Evolutionary conservation across 1,140 invertebrate species (phyloP).

Genomic region (Drosophila takahashii): DNA sequence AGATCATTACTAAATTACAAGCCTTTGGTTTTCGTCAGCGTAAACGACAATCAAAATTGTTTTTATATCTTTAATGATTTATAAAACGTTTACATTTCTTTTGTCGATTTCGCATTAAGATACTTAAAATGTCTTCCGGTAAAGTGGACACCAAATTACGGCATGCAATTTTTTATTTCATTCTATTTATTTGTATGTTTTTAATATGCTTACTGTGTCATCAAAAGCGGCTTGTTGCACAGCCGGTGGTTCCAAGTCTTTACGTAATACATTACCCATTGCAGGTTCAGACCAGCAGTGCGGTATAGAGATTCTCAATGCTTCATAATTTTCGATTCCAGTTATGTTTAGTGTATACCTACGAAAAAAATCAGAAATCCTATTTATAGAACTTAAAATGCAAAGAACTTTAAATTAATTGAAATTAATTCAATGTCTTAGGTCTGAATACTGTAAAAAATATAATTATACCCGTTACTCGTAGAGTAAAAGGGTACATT

Average conservation of each 20-base stretch:
- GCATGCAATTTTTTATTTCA: background rate
- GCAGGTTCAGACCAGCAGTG: conserved; percentile 91
- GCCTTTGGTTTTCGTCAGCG: background rate
- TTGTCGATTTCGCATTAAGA: background rate
- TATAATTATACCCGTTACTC: no score
- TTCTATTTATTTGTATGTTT: background rate
- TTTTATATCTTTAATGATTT: background rate
- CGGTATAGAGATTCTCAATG: conserved; percentile 88
- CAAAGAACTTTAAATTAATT: background rate
- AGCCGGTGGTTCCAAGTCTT: conserved; percentile 88
- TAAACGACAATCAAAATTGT: background rate
- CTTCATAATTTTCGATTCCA: conserved; percentile 89
- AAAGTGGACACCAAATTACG: background rate
- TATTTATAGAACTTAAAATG: background rate
- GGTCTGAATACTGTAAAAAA: no score
- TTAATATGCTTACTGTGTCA: conserved; percentile 86
- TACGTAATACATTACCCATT: conserved; percentile 86
- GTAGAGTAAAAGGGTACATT: background rate
- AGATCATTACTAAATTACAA: background rate
- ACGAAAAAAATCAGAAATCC: conserved; percentile 3
- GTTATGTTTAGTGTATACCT: conserved; percentile 88
- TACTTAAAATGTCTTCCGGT: conserved; percentile 60
- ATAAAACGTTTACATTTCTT: background rate
- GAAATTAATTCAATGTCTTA: no score
- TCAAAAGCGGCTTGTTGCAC: conserved; percentile 94